Conservation (phyloP, 2,113 vertebrate genomes). For the Paracanthobrama guichenoti region DNA sequence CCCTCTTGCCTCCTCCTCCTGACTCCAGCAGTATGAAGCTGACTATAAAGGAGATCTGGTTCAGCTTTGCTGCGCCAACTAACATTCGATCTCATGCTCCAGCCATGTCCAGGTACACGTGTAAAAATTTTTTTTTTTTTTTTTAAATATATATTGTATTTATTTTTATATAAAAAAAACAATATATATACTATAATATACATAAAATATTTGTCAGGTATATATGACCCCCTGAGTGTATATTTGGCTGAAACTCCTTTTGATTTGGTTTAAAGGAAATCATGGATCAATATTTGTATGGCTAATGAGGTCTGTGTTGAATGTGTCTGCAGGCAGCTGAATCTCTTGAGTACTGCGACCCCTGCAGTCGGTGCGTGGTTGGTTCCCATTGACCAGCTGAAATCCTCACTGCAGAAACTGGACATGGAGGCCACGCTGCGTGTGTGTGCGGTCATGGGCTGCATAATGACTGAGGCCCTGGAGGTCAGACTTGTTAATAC, state of each 20-base stretch:
- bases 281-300: not conserved
- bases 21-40: conserved; percentile 99
- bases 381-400: conserved; percentile 97
- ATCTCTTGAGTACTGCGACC: conserved; percentile 95
- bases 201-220: too few relatives aligned
- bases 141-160: too few relatives aligned
- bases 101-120: conserved; percentile 84
- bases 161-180: too few relatives aligned
- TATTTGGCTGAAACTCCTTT: not conserved
- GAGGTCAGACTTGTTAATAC: conserved; percentile 77
- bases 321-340: conserved; percentile 83
- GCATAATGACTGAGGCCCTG: conserved; percentile 97
- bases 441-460: conserved; percentile 97
- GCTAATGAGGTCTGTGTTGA: not conserved
- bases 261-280: not conserved
- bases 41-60: conserved; percentile 97
- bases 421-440: conserved; percentile 91
- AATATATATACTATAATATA: too few relatives aligned
- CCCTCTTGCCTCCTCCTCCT: conserved; percentile 93
- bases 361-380: conserved; percentile 96
- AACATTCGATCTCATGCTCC: conserved; percentile 89
- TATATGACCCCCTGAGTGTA: too few relatives aligned
- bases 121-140: too few relatives aligned
- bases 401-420: conserved; percentile 90
- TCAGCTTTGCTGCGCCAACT: conserved; percentile 98